phyloP scores from a whole-genome alignment of 2,797 vertebrate species.

The Sparus aurata region DNA sequence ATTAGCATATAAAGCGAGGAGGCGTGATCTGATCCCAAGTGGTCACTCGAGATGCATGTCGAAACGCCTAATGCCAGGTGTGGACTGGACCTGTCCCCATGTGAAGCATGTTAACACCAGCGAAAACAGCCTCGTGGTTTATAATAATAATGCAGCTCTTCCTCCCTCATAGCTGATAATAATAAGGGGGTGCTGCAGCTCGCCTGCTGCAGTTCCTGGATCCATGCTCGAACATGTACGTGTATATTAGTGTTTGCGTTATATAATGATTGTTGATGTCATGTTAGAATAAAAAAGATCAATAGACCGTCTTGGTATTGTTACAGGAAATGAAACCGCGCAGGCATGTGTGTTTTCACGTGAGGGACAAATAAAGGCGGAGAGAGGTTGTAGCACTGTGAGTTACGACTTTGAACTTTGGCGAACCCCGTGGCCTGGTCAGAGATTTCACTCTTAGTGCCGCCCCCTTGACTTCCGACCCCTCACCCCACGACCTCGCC shows the following conservation, averaged over 20 bases:
- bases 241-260: background rate
- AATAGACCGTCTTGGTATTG: background rate
- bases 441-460: constrained; percentile 70
- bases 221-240: background rate
- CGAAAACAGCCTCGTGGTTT: too few relatives aligned
- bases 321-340: background rate
- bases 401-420: constrained; percentile 81
- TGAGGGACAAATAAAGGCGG: constrained; percentile 41
- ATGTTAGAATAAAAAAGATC: background rate
- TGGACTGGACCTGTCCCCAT: too few relatives aligned
- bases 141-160: too few relatives aligned
- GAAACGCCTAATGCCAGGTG: too few relatives aligned
- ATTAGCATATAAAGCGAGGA: too few relatives aligned
- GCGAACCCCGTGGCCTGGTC: constrained; percentile 66
- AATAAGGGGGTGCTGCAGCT: too few relatives aligned
- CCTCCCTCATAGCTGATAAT: too few relatives aligned
- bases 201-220: too few relatives aligned
- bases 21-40: too few relatives aligned
- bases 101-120: too few relatives aligned
- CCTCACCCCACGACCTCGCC: constrained; percentile 66
- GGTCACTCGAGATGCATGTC: too few relatives aligned
- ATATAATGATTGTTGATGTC: background rate
- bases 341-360: constrained; percentile 22
- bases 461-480: constrained; percentile 69
- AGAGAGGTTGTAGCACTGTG: constrained; percentile 48